These are phyloP conservation scores for Plecturocebus donacophilus DNA, from an alignment of 2,113 vertebrate genomes.

Conservation along the genomic window DNA sequence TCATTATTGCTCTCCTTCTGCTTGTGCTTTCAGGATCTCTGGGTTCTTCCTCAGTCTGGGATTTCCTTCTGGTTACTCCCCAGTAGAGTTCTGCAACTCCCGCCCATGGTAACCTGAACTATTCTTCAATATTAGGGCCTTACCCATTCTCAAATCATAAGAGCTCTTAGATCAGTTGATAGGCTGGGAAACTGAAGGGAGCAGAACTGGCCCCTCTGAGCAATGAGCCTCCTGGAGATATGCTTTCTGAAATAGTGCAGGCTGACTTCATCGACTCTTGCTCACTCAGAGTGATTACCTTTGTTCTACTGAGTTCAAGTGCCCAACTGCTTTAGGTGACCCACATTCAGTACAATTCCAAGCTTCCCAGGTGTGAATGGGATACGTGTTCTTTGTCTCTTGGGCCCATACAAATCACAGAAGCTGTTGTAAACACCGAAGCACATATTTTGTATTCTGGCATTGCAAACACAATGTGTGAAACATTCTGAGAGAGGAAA, in stretches of 20 bases:
- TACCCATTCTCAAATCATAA: neutral
- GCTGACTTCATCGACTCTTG: neutral
- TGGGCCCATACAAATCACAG: neutral
- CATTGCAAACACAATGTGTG: neutral
- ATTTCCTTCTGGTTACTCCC: neutral
- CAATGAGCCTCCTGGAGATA: neutral
- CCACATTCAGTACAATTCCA: neutral
- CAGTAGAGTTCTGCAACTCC: neutral
- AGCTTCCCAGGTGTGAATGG: neutral
- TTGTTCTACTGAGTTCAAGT: neutral
- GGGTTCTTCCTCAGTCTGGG: neutral
- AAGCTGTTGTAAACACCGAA: neutral
- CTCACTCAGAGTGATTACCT: neutral
- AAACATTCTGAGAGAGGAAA: neutral
- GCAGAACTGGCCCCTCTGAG: neutral
- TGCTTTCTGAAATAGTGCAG: neutral
- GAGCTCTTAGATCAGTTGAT: no score
- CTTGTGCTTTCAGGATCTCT: neutral
- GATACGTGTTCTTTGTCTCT: neutral
- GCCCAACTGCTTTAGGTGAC: neutral
- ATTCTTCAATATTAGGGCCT: neutral
- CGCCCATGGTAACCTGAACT: no score
- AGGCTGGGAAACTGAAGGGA: neutral
- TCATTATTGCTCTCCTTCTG: neutral
- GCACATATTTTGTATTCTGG: neutral